These are phyloP conservation scores for Actinia tenebrosa DNA, from an alignment of 64 coral and sea anemone genomes.

Conservation along the genomic window DNA sequence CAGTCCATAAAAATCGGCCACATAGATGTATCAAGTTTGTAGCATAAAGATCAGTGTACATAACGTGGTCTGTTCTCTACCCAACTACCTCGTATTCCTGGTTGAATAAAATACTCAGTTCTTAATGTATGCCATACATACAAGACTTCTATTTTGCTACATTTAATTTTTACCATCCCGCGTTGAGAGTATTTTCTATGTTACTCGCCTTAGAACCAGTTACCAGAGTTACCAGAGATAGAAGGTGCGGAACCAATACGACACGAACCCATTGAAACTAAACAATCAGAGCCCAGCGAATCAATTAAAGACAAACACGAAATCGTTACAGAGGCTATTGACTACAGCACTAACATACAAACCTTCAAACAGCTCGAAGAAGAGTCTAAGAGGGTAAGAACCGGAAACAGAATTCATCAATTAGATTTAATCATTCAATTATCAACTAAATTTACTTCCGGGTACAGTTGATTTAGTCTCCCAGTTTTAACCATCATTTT, in stretches of 20 bases:
- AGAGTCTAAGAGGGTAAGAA: constrained; percentile 7
- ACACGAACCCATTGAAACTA: neutral
- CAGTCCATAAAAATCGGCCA: no score
- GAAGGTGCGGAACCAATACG: neutral
- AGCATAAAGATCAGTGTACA: no score
- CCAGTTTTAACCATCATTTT: neutral
- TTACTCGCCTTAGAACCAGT: neutral
- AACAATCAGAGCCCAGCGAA: neutral
- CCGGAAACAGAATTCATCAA: neutral
- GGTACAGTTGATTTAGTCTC: no score
- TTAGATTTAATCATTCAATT: no score
- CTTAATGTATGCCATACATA: neutral
- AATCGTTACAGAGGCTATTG: neutral
- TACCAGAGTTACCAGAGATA: neutral
- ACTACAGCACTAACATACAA: neutral
- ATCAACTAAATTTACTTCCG: no score
- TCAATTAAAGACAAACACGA: neutral
- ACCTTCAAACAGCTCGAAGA: constrained; percentile 20
- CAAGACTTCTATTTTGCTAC: no score
- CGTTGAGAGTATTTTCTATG: neutral
- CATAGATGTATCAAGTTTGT: no score
- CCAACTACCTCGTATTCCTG: neutral
- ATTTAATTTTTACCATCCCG: no score
- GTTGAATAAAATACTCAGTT: neutral
- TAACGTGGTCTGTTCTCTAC: neutral